Evolutionary conservation across 2,797 vertebrate genomes (phyloP), one percentile per base, ranked within the genome.

Genomic region (Nannoperca obscura): DNA sequence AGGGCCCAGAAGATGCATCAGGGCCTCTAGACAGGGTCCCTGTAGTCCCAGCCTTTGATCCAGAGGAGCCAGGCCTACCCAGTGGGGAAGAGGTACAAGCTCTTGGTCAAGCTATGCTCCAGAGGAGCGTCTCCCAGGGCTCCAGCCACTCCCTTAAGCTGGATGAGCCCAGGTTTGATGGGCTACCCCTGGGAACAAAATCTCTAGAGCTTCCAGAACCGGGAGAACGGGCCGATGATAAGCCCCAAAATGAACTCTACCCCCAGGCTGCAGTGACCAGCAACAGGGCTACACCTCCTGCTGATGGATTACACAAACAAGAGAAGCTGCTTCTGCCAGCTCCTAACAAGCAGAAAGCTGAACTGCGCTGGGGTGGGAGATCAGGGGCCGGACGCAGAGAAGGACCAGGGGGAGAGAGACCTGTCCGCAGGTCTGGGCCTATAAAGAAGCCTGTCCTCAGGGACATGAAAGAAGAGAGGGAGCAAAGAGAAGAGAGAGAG

Each of bases 401-500:
- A 0, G 98, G 98, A 55, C 76, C 78, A 0, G 95, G 96, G 0
- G 89, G 93, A 0, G 97, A 99, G 8, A 96, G 98, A 74, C 98
- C 97, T 1, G 74, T 98, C 20, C 97, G 98, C 81, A 95, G 98
- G 86, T 99, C 98, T 0, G 98, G 98, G 24, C 98, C 98, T 24
- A 99, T 99, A 90, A 99, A 99, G 89, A 99, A 99, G 70, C 98
- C 98, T 9, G 95, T 99, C 20, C 94, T 99, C 24, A 95, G 98
- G 82, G 98, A 99, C 85, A 99, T 99, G 98, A 99, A 98, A 88
- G 98, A 99, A 77, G 98, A 99, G 76, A 93, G 98, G 32, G 98
- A 99, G 47, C 97, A 99, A 85, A 94, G 98, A 80, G 97, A 97
- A 84, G 98, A 99, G 86, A 96, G 96, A 42, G 98, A 99, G 80